Conservation (phyloP, 2,888 invertebrate species). For the Troilus luridus region DNA sequence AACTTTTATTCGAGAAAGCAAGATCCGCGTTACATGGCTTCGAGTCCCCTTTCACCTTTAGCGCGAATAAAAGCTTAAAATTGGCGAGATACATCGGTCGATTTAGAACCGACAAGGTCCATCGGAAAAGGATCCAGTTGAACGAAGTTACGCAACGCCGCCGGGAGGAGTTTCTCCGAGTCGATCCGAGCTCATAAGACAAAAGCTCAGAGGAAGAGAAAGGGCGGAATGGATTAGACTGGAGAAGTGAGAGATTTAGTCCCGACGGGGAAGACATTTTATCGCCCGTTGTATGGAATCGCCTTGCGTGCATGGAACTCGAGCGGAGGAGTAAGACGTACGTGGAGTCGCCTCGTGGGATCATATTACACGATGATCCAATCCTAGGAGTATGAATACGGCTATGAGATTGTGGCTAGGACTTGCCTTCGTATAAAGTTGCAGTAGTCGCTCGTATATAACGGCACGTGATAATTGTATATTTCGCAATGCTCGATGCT, state of each 20-base stretch:
- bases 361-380: slow-evolving; percentile 37
- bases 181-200: not conserved
- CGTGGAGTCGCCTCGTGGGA: not conserved
- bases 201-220: not conserved
- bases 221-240: slow-evolving; percentile 5
- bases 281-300: not conserved
- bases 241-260: slow-evolving; percentile 21
- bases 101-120: not conserved
- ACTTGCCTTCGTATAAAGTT: not conserved
- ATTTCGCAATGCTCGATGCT: not conserved
- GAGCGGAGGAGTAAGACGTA: not conserved
- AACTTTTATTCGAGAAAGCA: slow-evolving; percentile 22
- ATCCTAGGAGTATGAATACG: not conserved
- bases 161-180: not conserved
- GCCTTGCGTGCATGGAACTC: not conserved
- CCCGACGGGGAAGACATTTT: not conserved
- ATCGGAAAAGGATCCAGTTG: slow-evolving; percentile 21
- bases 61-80: slow-evolving; percentile 29
- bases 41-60: slow-evolving; percentile 18
- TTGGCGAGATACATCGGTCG: not conserved
- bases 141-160: slow-evolving; percentile 3
- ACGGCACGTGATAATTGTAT: not conserved
- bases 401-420: not conserved
- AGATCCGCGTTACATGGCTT: not conserved
- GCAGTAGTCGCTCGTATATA: slow-evolving; percentile 7